Base-by-base conservation (phyloP, 2,888 invertebrate genomes). In the Heteromurus nitidus region DNA sequence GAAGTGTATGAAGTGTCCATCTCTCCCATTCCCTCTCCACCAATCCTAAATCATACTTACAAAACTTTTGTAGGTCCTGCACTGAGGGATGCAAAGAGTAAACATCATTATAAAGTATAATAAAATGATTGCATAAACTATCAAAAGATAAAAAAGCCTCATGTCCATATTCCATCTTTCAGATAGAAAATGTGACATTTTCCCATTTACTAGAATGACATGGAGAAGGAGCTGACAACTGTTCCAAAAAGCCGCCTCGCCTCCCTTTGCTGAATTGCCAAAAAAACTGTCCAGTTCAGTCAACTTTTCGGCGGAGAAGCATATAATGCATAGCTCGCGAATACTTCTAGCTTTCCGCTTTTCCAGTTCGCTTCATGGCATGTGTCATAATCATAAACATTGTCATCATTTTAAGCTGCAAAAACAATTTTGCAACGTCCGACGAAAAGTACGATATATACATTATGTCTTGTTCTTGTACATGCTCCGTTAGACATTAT, bases 161-260 rank as follows among this genome's bases (percentile, higher is more conserved):
- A 11, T 47, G 47, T 47, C 47, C 47, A 47, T 47, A 13, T 47
- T 47, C 47, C 47, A 47, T 47, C 47, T 47, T 47, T n/a, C 11
- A 13, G n/a, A 16, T 11, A 16, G 47, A 47, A 47, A 47, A 16
- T 47, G n/a, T 47, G 47, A 47, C 47, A 47, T 47, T 47, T n/a
- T 47, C 47, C 47, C 47, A 47, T 47, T 47, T 47, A 47, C 47
- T 47, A 5, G 11, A 47, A 47, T 47, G 47, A 47, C 47, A 47
- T 47, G 47, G n/a, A 47, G n/a, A 47, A 47, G n/a, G 47, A 47
- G 47, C 47, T 47, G 47, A 47, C 47, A 47, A 47, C 47, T n/a
- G 47, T 47, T 47, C n/a, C 47, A 47, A 47, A 47, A 13, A n/a
- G n/a, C n/a, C 36, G 13, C 13, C 36, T 36, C 36, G 5, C 36